A percentile compares a stretch with the other conserved stretches of the same genome.
Evolutionary conservation across 2,797 vertebrate genomes (phyloP).

Genomic region (Bufotes viridis): DNA sequence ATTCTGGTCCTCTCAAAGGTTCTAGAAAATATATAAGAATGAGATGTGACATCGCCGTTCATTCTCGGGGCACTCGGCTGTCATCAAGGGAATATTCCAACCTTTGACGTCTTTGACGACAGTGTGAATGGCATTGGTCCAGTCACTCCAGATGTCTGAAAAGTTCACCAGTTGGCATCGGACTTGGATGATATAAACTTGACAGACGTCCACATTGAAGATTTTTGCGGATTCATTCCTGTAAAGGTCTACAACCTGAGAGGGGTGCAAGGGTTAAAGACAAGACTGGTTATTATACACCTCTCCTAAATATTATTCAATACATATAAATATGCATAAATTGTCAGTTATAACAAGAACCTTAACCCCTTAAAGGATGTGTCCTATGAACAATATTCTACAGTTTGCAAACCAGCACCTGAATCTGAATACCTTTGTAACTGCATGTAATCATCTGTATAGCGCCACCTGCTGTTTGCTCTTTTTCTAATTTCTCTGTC

Average conservation of each 20-base stretch:
- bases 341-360: background rate
- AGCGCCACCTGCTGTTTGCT: too few relatives aligned
- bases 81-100: slow-evolving; percentile 61
- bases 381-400: too few relatives aligned
- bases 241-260: slow-evolving; percentile 76
- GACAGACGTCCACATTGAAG: slow-evolving; percentile 76
- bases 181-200: slow-evolving; percentile 78
- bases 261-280: background rate
- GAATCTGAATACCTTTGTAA: too few relatives aligned
- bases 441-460: too few relatives aligned
- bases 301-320: background rate
- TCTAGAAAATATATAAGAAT: slow-evolving; percentile 72
- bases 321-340: background rate
- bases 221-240: slow-evolving; percentile 67
- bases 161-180: slow-evolving; percentile 77
- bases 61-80: too few relatives aligned
- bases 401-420: too few relatives aligned
- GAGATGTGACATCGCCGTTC: background rate
- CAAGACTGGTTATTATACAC: background rate
- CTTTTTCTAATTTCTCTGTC: too few relatives aligned
- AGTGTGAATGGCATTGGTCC: slow-evolving; percentile 79
- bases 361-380: background rate
- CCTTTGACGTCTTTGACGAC: slow-evolving; percentile 81
- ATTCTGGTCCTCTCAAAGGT: slow-evolving; percentile 87
- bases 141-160: slow-evolving; percentile 86